These are phyloP conservation scores for Bombus confusus DNA, from an alignment of 1,140 invertebrate genomes.

Conservation along the genomic window DNA sequence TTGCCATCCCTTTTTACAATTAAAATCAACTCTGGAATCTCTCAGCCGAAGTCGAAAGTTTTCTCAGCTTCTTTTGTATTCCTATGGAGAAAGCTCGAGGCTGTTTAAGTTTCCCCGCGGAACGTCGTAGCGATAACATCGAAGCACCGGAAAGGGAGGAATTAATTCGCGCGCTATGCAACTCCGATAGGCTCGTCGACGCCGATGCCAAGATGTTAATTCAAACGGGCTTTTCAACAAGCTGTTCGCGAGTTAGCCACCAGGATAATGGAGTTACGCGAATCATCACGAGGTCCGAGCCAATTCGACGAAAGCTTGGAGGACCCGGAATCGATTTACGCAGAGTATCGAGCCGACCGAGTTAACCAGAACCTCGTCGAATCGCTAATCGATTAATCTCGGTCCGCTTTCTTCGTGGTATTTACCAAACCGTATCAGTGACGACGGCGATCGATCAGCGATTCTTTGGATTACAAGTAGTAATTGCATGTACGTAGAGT, in stretches of 20 bases:
- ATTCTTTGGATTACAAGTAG: too few species aligned
- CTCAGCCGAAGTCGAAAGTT: background rate
- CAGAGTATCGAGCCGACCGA: too few species aligned
- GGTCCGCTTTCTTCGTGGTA: background rate
- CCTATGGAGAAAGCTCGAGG: background rate
- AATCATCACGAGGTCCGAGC: background rate
- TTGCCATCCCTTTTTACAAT: background rate
- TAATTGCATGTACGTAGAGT: too few species aligned
- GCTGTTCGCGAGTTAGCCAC: background rate
- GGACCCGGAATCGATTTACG: background rate
- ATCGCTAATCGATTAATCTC: constrained; percentile 5
- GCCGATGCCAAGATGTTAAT: background rate
- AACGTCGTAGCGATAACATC: background rate
- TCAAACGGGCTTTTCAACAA: constrained; percentile 13
- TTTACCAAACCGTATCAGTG: background rate
- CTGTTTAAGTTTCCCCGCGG: background rate
- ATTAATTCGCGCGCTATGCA: background rate
- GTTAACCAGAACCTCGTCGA: background rate
- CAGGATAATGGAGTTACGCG: constrained; percentile 2
- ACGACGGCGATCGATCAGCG: too few species aligned
- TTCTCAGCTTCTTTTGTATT: background rate
- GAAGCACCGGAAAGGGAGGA: background rate
- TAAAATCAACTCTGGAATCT: constrained; percentile 4
- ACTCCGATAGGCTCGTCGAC: background rate
- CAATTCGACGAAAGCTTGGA: background rate